Evolutionary conservation across 2,888 invertebrate genomes (phyloP).

Genomic region (Hanleya hanleyi): DNA sequence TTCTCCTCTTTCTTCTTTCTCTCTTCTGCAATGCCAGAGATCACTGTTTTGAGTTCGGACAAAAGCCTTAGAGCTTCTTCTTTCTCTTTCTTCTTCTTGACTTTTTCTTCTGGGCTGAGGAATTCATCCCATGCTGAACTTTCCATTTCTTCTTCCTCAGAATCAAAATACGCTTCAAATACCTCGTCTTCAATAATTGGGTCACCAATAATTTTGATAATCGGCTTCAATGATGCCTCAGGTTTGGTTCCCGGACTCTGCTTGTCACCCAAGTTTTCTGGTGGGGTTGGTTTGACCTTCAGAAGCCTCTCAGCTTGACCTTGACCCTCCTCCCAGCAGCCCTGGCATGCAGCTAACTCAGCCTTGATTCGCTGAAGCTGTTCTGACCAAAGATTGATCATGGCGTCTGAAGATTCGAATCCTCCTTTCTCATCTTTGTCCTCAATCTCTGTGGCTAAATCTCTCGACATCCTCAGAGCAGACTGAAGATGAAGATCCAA

Average conservation of each 20-base stretch:
- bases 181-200: conserved; percentile 58
- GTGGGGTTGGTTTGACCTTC: not conserved
- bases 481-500: conserved; percentile 65
- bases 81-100: conserved; percentile 51
- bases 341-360: conserved; percentile 61
- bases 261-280: not conserved
- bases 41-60: conserved; percentile 62
- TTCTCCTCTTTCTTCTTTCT: conserved; percentile 48
- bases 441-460: conserved; percentile 17
- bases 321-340: conserved; percentile 60
- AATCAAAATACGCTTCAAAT: conserved; percentile 63
- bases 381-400: not conserved
- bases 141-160: conserved; percentile 34
- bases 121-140: conserved; percentile 43
- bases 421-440: conserved; percentile 17
- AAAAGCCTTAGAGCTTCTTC: conserved; percentile 58
- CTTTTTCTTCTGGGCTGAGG: conserved; percentile 57
- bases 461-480: conserved; percentile 52
- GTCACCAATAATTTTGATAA: conserved; percentile 31
- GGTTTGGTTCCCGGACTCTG: not conserved
- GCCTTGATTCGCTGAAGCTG: conserved; percentile 52
- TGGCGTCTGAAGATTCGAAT: not conserved
- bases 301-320: conserved; percentile 22
- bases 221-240: not conserved
- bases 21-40: conserved; percentile 58